Conservation (phyloP, 2,797 vertebrate genomes). For the Fringilla coelebs region DNA sequence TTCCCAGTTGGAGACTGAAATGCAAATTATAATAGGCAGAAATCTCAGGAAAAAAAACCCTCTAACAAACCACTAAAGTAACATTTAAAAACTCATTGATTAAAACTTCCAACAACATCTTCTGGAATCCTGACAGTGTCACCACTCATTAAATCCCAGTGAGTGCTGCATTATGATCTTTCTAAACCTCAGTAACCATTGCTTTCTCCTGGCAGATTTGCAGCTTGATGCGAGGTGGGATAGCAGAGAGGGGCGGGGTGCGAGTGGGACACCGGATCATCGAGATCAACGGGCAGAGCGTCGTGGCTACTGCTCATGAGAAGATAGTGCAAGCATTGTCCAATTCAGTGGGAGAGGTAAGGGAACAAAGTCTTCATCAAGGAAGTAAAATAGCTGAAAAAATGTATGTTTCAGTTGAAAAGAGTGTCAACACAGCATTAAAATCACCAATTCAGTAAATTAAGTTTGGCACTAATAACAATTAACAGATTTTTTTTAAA, state of each 20-base stretch:
- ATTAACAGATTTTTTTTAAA: background rate
- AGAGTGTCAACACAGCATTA: background rate
- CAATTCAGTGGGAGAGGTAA: conserved; percentile 98
- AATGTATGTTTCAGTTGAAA: background rate
- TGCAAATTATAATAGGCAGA: background rate
- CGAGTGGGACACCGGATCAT: conserved; percentile 97
- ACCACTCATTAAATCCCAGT: background rate
- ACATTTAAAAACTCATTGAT: background rate
- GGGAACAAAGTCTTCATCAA: background rate
- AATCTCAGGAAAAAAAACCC: background rate
- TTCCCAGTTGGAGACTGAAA: background rate
- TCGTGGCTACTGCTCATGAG: conserved; percentile 97
- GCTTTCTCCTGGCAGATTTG: conserved; percentile 84
- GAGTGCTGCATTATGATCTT: background rate
- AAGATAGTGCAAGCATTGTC: conserved; percentile 98
- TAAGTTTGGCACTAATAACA: background rate
- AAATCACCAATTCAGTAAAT: background rate
- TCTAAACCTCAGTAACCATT: background rate
- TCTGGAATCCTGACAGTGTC: background rate
- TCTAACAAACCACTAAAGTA: background rate
- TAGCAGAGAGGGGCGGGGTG: conserved; percentile 94
- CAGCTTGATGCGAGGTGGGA: conserved; percentile 97
- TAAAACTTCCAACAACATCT: background rate
- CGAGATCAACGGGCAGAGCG: conserved; percentile 97
- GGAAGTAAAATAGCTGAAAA: background rate